Evolutionary conservation across 2,797 vertebrate species (phyloP).

Genomic region (Dryobates pubescens): DNA sequence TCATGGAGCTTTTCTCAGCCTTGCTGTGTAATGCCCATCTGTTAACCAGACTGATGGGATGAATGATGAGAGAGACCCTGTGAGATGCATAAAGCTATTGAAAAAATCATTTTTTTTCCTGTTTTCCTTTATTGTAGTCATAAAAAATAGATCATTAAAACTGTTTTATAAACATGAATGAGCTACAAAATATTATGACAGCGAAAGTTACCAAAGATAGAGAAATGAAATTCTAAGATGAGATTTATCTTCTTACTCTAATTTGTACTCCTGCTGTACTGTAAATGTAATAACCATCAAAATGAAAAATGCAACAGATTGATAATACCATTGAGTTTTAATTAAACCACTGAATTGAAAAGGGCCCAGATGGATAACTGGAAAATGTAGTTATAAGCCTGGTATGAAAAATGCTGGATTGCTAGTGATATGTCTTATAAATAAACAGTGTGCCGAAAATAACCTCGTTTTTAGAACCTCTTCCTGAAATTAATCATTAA

Average conservation of each 20-base stretch:
- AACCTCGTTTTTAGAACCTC: slow-evolving; percentile 75
- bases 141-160: slow-evolving; percentile 73
- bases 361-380: slow-evolving; percentile 82
- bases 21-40: slow-evolving; percentile 52
- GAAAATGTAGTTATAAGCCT: slow-evolving; percentile 80
- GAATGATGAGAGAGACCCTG: slow-evolving; percentile 27
- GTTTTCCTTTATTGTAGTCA: slow-evolving; percentile 63
- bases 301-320: slow-evolving; percentile 86
- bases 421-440: slow-evolving; percentile 72
- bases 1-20: slow-evolving; percentile 20
- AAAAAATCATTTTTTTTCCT: slow-evolving; percentile 46
- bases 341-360: slow-evolving; percentile 86
- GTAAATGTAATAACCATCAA: slow-evolving; percentile 84
- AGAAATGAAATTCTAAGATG: slow-evolving; percentile 77
- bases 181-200: slow-evolving; percentile 76
- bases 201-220: slow-evolving; percentile 75
- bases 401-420: slow-evolving; percentile 78
- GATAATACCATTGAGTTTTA: slow-evolving; percentile 86
- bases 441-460: slow-evolving; percentile 77
- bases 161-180: slow-evolving; percentile 72
- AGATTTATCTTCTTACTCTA: slow-evolving; percentile 82
- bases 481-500: slow-evolving; percentile 79
- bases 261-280: slow-evolving; percentile 83
- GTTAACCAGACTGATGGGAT: slow-evolving; percentile 35
- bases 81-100: slow-evolving; percentile 24